Evolutionary conservation across 2,113 vertebrate genomes (phyloP).

Genomic region (Panthera leo): DNA sequence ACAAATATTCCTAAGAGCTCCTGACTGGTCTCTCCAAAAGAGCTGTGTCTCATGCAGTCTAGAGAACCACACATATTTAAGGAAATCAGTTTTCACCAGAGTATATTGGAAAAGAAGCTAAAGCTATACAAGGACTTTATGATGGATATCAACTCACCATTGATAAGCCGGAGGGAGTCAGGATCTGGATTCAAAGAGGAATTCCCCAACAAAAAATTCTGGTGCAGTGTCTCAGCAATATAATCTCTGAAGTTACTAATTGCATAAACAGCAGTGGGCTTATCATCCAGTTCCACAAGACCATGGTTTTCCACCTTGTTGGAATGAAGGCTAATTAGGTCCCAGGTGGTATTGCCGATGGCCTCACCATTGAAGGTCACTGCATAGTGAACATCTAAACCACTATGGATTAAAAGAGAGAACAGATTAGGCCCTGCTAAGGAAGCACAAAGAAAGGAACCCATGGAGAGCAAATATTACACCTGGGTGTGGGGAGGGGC

Average conservation of each 20-base stretch:
- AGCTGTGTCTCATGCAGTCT: background rate
- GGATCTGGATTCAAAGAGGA: conserved; percentile 86
- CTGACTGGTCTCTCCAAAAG: background rate
- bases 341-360: conserved; percentile 90
- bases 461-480: background rate
- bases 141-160: conserved; percentile 82
- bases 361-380: conserved; percentile 91
- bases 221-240: conserved; percentile 88
- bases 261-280: conserved; percentile 87
- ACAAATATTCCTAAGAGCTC: background rate
- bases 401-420: conserved; percentile 77
- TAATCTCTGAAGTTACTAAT: conserved; percentile 87
- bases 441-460: background rate
- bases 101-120: background rate
- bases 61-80: background rate
- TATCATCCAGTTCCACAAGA: conserved; percentile 85
- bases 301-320: conserved; percentile 93
- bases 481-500: background rate
- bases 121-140: background rate
- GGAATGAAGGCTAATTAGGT: conserved; percentile 92
- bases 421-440: conserved; percentile 43
- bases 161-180: conserved; percentile 86
- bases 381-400: conserved; percentile 88
- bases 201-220: conserved; percentile 88
- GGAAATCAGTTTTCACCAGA: background rate